These are phyloP conservation scores for Meganola albula DNA, from an alignment of 2,888 invertebrate species.

Conservation along the genomic window DNA sequence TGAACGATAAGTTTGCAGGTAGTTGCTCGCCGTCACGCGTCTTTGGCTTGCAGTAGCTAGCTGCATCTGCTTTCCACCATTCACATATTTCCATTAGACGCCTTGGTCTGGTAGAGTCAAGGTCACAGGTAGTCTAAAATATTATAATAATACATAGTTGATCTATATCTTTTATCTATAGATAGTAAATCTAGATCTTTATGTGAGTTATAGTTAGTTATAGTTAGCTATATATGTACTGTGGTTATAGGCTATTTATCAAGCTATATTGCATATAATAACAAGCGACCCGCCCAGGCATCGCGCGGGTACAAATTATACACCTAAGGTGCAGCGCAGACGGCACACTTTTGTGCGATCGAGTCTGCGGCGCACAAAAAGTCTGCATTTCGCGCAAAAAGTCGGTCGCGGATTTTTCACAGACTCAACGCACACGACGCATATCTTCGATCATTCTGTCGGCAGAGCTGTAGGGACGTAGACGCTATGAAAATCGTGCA, in stretches of 20 bases:
- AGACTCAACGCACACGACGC: constrained; percentile 1
- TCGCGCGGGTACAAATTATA: no score
- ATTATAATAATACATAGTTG: neutral
- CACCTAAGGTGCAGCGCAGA: neutral
- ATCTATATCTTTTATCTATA: no score
- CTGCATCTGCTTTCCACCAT: constrained; percentile 57
- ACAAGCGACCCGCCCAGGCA: no score
- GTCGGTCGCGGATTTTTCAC: constrained; percentile 1
- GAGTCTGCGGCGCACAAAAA: neutral
- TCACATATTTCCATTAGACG: constrained; percentile 65
- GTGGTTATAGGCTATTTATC: no score
- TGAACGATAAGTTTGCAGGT: constrained; percentile 53
- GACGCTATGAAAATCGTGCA: no score
- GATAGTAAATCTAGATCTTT: no score
- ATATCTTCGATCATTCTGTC: no score
- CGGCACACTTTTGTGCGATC: neutral
- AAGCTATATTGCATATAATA: no score
- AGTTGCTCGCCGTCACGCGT: constrained; percentile 36
- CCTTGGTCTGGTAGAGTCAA: constrained; percentile 48
- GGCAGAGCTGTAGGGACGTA: no score
- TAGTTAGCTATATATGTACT: no score
- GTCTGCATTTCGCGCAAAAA: no score
- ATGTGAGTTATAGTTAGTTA: no score
- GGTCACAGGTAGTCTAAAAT: constrained; percentile 51
- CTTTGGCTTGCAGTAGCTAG: constrained; percentile 49